A percentile compares a stretch with the other conserved stretches of the same genome.
These are phyloP conservation scores for Drosophila lacicola DNA, from an alignment of 2,888 invertebrate species.

Conservation along the genomic window DNA sequence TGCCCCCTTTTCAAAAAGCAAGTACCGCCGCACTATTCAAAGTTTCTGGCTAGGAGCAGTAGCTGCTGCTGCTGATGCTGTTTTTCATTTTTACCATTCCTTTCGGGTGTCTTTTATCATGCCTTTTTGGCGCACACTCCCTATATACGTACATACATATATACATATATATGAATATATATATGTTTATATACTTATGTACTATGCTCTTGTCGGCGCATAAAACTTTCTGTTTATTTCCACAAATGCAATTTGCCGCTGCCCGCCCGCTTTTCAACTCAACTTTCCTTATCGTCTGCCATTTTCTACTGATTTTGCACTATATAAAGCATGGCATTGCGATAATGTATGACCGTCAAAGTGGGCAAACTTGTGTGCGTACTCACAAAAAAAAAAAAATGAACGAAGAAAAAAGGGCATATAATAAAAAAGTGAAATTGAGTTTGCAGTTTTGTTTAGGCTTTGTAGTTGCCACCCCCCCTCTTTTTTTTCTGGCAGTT, in stretches of 20 bases:
- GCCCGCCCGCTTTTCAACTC: conserved; percentile 30
- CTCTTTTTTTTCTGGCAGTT: neutral
- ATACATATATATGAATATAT: conserved; percentile 13
- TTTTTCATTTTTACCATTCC: conserved; percentile 65
- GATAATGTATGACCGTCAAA: conserved; percentile 69
- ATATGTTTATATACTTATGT: conserved; percentile 12
- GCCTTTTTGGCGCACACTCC: conserved; percentile 43
- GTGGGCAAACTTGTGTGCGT: conserved; percentile 46
- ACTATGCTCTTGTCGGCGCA: conserved; percentile 44
- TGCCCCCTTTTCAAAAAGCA: conserved; percentile 2
- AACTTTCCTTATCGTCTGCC: conserved; percentile 75
- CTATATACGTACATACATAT: conserved; percentile 12
- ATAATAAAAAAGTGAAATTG: conserved; percentile 73
- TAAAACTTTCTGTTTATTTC: conserved; percentile 79
- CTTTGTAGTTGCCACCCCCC: conserved; percentile 13
- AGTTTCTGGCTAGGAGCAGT: conserved; percentile 51
- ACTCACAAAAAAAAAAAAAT: conserved; percentile 13
- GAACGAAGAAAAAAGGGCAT: conserved; percentile 19
- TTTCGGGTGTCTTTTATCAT: conserved; percentile 59
- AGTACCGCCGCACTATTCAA: conserved; percentile 66
- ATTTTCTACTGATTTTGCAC: conserved; percentile 78
- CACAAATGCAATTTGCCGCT: conserved; percentile 77
- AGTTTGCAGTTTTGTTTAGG: conserved; percentile 59
- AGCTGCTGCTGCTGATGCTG: conserved; percentile 26
- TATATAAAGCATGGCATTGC: conserved; percentile 76